phyloP scores from a whole-genome alignment of 2,113 vertebrate genomes.

The Scalopus aquaticus region DNA sequence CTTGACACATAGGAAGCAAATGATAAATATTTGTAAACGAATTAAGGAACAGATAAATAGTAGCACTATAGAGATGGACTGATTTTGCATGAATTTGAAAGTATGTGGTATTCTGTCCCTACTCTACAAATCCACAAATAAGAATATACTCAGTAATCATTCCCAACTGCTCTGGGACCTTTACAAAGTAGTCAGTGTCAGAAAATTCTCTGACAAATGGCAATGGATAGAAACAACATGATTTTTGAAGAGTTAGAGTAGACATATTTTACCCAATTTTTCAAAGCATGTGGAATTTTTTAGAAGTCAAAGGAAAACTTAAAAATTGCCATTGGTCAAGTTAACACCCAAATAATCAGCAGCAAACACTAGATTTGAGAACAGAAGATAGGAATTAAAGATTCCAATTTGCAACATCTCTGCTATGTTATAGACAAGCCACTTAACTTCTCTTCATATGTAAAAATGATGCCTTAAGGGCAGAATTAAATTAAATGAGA shows the following conservation, averaged over 20 bases:
- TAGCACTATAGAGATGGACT: background rate
- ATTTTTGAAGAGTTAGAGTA: background rate
- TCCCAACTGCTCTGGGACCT: background rate
- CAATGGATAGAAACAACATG: background rate
- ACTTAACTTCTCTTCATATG: background rate
- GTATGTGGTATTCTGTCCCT: background rate
- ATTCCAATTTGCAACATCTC: background rate
- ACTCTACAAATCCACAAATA: background rate
- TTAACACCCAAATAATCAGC: background rate
- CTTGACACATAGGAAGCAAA: background rate
- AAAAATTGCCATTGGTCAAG: background rate
- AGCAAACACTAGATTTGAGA: background rate
- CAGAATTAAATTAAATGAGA: conserved; percentile 22
- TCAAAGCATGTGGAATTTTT: background rate
- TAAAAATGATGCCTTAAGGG: background rate
- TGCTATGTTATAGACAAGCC: background rate
- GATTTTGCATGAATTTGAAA: background rate
- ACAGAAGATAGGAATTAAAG: conserved; percentile 6
- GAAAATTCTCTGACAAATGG: background rate
- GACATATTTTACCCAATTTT: background rate
- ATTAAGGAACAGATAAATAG: background rate
- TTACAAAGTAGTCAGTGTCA: background rate
- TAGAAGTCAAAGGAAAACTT: background rate
- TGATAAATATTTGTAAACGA: background rate
- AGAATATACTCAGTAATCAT: background rate